Evolutionary conservation across 2,888 invertebrate genomes (phyloP).

Genomic region (Megastigmus dorsalis): DNA sequence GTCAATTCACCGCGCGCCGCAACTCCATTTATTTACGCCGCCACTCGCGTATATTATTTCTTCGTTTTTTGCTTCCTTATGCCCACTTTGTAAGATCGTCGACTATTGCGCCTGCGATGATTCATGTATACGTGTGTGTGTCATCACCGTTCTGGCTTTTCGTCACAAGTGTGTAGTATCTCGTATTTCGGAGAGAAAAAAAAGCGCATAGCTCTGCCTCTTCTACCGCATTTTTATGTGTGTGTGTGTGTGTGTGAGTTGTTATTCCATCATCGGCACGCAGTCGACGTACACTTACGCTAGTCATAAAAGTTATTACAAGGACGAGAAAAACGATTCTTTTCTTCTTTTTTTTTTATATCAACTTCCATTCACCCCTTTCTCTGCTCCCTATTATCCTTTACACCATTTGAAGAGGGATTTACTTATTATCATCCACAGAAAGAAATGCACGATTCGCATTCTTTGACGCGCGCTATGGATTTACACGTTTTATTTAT

Average conservation of each 20-base stretch:
- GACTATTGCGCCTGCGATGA: slow-evolving; percentile 14
- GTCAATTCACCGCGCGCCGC: slow-evolving; percentile 34
- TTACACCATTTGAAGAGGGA: slow-evolving; percentile 19
- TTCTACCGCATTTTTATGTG: not conserved
- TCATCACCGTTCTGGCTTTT: no score
- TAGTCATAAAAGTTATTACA: slow-evolving; percentile 11
- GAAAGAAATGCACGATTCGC: slow-evolving; percentile 41
- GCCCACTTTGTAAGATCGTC: not conserved
- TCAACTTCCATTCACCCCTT: slow-evolving; percentile 1
- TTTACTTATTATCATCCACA: slow-evolving; percentile 48
- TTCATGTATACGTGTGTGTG: no score
- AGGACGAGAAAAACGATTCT: slow-evolving; percentile 40
- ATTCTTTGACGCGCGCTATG: slow-evolving; percentile 2
- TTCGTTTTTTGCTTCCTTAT: not conserved
- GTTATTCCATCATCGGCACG: not conserved
- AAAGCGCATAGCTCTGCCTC: slow-evolving; percentile 13
- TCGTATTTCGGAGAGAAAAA: slow-evolving; percentile 16
- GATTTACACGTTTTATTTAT: slow-evolving; percentile 31
- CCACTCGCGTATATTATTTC: no score
- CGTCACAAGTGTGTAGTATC: not conserved
- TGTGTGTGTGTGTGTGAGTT: not conserved
- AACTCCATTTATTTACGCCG: no score
- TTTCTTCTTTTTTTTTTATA: not conserved
- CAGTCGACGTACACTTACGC: slow-evolving; percentile 10
- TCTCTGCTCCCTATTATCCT: not conserved